Evolutionary conservation across 2,888 invertebrate species (phyloP).

Genomic region (Torymus auratus): DNA sequence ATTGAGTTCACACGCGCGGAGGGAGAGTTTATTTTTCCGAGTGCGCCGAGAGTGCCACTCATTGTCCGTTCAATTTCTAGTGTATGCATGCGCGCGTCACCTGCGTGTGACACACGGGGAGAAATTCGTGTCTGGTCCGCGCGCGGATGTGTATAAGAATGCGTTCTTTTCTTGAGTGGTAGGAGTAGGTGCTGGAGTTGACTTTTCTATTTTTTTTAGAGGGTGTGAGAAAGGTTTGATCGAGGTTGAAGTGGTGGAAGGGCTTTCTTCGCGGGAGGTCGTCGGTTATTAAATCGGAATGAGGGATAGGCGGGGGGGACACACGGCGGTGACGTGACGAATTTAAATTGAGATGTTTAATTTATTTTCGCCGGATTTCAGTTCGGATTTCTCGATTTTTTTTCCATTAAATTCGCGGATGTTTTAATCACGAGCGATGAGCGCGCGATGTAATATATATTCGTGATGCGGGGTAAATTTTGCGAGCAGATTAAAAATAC

Average conservation of each 20-base stretch:
- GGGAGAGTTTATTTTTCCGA: constrained; percentile 16
- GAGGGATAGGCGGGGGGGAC: no score
- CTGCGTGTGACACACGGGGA: constrained; percentile 26
- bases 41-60: constrained; percentile 38
- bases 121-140: no score
- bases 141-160: no score
- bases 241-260: neutral
- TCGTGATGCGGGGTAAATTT: no score
- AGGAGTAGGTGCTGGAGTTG: neutral
- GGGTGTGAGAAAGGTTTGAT: neutral
- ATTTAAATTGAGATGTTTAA: constrained; percentile 12
- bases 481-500: no score
- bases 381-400: neutral
- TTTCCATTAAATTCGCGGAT: neutral
- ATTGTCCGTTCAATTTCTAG: constrained; percentile 46
- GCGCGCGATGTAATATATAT: no score
- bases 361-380: neutral
- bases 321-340: neutral
- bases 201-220: neutral
- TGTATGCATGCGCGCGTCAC: constrained; percentile 12
- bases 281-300: neutral
- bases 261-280: constrained; percentile 25
- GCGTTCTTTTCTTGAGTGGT: no score
- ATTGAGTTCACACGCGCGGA: neutral
- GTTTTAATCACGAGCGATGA: no score